Evolutionary conservation across 2,888 invertebrate genomes (phyloP), one percentile per base, ranked within the genome.

Genomic region (Sympetrum striolatum): DNA sequence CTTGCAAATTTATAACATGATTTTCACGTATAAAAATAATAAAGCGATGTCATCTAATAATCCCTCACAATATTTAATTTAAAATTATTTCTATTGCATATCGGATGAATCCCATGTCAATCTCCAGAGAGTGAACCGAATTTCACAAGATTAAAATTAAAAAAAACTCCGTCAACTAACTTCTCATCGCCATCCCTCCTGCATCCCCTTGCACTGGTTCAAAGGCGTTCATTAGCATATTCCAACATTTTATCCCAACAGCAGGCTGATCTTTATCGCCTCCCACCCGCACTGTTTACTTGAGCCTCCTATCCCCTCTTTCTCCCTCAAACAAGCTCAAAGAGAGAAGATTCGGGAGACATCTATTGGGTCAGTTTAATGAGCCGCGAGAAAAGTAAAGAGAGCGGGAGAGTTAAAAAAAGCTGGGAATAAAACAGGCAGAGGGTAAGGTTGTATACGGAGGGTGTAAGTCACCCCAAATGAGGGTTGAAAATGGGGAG

Each of bases 351-450:
- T 86, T 86, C 86, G 37, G 60, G 86, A 86, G 86, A 86, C 86
- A 86, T 86, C 60, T 86, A 86, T 86, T 64, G 86, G 86, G 86
- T 86, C 86, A 86, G 86, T 60, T 86, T 86, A 86, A 86, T 86
- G 86, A 86, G 86, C 86, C 86, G 86, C 86, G 39, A 86, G 60
- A 60, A 64, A 64, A n/a, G 86, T 64, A 86, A 86, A 60, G 86
- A 86, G 86, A 86, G 64, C 2, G 12, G 22, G 64, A 35, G 82
- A 22, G 58, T 22, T n/a, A 58, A 31, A 35, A 31, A 25, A 58
- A 82, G 15, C 14, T 25, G 48, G 48, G 25, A 2, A 82, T 82
- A 82, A 82, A 82, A 58, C 58, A 22, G 37, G 35, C 35, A 31
- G 58, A 82, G 82, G 58, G 53, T 48, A 82, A 82, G 86, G 60